Conservation (phyloP, 1,140 invertebrate species). For the Drosophila parvula region DNA sequence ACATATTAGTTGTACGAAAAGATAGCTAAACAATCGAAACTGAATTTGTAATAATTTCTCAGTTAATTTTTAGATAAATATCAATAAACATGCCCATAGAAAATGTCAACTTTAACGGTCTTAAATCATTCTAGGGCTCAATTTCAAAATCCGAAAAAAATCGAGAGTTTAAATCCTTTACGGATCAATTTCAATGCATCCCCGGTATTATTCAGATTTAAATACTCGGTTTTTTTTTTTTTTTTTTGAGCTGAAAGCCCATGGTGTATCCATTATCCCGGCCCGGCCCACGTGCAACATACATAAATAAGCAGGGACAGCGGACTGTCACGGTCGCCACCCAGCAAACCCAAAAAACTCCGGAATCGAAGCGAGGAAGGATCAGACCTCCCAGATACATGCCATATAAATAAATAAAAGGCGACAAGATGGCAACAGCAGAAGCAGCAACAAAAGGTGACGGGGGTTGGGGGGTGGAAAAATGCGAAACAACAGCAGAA, state of each 20-base stretch:
- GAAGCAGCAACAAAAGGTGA: not conserved
- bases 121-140: not conserved
- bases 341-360: not conserved
- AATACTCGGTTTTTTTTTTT: slow-evolving; percentile 6
- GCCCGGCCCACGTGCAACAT: slow-evolving; percentile 29
- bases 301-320: slow-evolving; percentile 50
- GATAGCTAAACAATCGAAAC: no score
- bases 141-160: slow-evolving; percentile 2
- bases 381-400: slow-evolving; percentile 33
- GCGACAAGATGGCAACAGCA: slow-evolving; percentile 18
- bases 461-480: no score
- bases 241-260: not conserved
- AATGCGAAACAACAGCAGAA: slow-evolving; percentile 34
- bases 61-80: not conserved
- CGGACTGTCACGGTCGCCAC: slow-evolving; percentile 6
- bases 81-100: not conserved
- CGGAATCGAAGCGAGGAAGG: slow-evolving; percentile 9
- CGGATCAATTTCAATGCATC: slow-evolving; percentile 15
- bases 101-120: not conserved
- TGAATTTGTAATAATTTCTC: no score
- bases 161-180: not conserved
- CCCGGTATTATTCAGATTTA: slow-evolving; percentile 12
- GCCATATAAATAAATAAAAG: slow-evolving; percentile 57
- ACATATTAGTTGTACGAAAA: no score
- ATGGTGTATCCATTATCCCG: slow-evolving; percentile 25